Conservation (phyloP, 2,888 invertebrate genomes). For the Cryptocheilus praepositus region DNA sequence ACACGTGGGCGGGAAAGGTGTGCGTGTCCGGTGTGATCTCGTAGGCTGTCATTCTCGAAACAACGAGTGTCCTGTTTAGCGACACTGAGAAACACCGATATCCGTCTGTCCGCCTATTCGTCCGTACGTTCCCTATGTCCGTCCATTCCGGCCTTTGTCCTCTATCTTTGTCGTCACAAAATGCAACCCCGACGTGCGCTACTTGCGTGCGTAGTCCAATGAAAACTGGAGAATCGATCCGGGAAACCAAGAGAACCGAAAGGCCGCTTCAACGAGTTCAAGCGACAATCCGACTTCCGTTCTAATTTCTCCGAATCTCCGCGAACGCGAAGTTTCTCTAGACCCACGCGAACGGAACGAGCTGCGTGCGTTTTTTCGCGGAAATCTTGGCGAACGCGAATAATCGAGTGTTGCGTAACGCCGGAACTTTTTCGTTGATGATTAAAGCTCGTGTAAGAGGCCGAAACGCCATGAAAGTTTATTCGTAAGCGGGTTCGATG, state of each 20-base stretch:
- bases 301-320: slow-evolving; percentile 20
- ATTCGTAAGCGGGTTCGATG: no score
- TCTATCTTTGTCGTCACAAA: slow-evolving; percentile 39
- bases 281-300: slow-evolving; percentile 33
- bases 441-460: not conserved
- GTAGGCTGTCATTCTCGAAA: slow-evolving; percentile 14
- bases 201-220: slow-evolving; percentile 29
- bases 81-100: slow-evolving; percentile 53
- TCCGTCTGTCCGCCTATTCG: slow-evolving; percentile 36
- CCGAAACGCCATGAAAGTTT: no score
- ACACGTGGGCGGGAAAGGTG: no score
- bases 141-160: slow-evolving; percentile 39
- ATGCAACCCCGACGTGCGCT: slow-evolving; percentile 38
- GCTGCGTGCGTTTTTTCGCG: no score
- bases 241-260: not conserved
- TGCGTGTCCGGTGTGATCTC: no score
- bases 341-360: no score
- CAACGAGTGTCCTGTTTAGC: slow-evolving; percentile 50
- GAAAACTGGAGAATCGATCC: slow-evolving; percentile 33
- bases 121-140: no score
- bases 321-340: not conserved
- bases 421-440: no score
- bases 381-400: no score
- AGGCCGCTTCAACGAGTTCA: slow-evolving; percentile 10
- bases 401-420: no score